Base-by-base conservation (phyloP, 1,140 invertebrate genomes). In the Littorina saxatilis region DNA sequence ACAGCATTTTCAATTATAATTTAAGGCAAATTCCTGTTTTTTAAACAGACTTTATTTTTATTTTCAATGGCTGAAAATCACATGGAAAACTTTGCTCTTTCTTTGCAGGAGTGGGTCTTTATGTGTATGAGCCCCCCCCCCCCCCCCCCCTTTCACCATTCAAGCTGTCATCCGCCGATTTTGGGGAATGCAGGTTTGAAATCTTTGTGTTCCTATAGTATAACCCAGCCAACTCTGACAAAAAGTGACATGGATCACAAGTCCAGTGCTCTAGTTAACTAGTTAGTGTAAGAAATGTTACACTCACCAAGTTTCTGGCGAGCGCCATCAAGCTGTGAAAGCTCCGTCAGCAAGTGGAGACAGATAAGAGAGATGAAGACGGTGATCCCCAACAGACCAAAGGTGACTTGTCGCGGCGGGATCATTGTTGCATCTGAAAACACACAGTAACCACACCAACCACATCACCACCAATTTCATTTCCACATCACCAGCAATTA, bases 321-420 rank as follows among this genome's bases (percentile, higher is more conserved):
- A 23, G 83, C 80, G 52, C 55, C 76, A 61, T 84, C 83, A 11
- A 84, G 72, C 23, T 68, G 76, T 35, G 58, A 68, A 29, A 84
- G 70, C 79, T 84, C 83, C 13, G 76, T 80, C 13, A 84, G 68
- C 40, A 84, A 80, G 66, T 84, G 80, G 27, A 84, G 40, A 76
- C 83, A 84, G 32, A 82, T 37, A 50, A 78, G 50, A 61, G 70
- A 74, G 61, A 79, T n/a, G 27, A 43, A 17, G 20, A 82, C 39
- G 29, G 81, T 72, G 52, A 79, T n/a, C 23, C 72, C 47, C 20
- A 70, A 70, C 55, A 79, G 70, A 13, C 32, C 35, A 32, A 68
- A 39, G 4, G 66, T 68, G 35, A 68, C 37, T 32, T 68, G 35
- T 15, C 66, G 66, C 23, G 29, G 32, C 66, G 37, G 66, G 11